Evolutionary conservation across 2,888 invertebrate genomes (phyloP).

Genomic region (Odontomyia ornata): DNA sequence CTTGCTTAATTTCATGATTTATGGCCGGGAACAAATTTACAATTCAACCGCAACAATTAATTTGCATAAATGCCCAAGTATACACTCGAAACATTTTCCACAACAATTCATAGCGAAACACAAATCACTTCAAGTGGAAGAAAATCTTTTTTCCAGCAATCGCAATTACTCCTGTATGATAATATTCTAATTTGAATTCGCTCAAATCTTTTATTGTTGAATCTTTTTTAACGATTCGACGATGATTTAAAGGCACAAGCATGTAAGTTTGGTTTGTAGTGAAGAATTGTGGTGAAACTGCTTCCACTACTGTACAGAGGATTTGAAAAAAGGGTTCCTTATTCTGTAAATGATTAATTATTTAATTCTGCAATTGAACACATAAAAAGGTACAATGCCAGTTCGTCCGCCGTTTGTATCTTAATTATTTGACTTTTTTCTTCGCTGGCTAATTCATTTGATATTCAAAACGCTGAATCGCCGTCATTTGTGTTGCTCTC

Average conservation of each 20-base stretch:
- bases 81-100: neutral
- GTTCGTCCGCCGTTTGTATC: conserved; percentile 16
- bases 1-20: conserved; percentile 12
- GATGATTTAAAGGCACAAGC: neutral
- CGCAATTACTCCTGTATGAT: conserved; percentile 13
- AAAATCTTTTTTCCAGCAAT: neutral
- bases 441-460: neutral
- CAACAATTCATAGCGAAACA: neutral
- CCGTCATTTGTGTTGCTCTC: neutral
- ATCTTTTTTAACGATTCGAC: neutral
- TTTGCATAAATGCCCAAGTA: conserved; percentile 39
- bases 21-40: conserved; percentile 33
- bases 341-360: conserved; percentile 44
- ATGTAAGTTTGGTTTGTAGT: too few species aligned
- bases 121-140: conserved; percentile 39
- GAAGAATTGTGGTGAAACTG: conserved; percentile 16
- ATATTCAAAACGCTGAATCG: conserved; percentile 15
- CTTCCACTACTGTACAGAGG: neutral
- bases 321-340: conserved; percentile 23
- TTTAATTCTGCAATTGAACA: conserved; percentile 16
- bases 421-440: conserved; percentile 40
- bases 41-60: conserved; percentile 43
- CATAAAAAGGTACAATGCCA: conserved; percentile 12
- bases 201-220: conserved; percentile 28
- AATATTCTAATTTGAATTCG: conserved; percentile 26